Base-by-base conservation (phyloP, 2,888 invertebrate species). In the Dynastes hyllus region DNA sequence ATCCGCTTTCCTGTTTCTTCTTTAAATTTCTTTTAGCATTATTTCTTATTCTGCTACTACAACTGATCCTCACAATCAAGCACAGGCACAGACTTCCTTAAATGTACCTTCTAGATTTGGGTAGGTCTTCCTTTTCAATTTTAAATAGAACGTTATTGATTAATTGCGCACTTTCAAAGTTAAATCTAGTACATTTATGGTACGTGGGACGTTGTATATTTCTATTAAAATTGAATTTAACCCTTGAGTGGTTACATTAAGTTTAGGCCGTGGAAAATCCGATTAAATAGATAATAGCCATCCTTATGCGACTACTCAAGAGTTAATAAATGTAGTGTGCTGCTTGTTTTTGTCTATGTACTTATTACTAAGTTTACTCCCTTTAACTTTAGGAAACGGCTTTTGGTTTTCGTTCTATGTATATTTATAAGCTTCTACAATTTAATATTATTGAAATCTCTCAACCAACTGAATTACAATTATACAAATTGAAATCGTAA, bases 71-170 rank as follows among this genome's bases (percentile, higher is more conserved):
- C 82, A 83, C 78, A 81, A 83, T 75, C 83, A 80, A 45, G 85
- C 83, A 58, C 76, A 84, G 80, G 86, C 87, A 67, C 80, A 83
- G 78, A 85, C 86, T 81, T 86, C 85, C 76, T 81, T 87, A 67
- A 84, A 82, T 65, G 84, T 83, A 80, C 50, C 51, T 58, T 81
- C 53, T 40, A 5, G 78, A 53, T 65, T 32, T 66, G 78, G 84
- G 82, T 83, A 81, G 78, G 83, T 79, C 76, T 11, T 27, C 11
- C 45, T 58, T 61, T 16, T n/a, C 55, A 5, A n/a, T 55, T 55
- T 13, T n/a, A 66, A 11, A 32, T n/a, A 55, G 27, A 32, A 37
- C 29, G 13, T 4, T n/a, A 71, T 16, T 32, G 11, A 32, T 65
- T 11, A 16, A 40, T 66, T 16, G 16, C 5, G 32, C 32, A 2